Conservation (phyloP, 2,797 vertebrate genomes). For the Dallia pectoralis region DNA sequence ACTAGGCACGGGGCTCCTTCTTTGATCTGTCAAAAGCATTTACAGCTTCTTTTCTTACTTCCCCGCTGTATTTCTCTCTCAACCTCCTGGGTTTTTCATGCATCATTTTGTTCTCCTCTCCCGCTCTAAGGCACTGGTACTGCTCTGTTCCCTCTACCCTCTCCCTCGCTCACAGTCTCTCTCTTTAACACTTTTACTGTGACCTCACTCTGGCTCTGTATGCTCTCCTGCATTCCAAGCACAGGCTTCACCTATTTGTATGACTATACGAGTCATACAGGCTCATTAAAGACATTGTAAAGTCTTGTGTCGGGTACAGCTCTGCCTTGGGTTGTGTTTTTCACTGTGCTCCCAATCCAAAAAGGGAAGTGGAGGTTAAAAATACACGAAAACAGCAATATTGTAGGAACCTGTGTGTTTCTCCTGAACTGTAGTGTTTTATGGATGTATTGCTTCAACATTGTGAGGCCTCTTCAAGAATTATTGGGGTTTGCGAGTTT, state of each 20-base stretch:
- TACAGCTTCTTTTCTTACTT: neutral
- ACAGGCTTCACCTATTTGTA: neutral
- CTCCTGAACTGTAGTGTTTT: slow-evolving; percentile 10
- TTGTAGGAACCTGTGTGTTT: slow-evolving; percentile 10
- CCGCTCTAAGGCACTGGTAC: neutral
- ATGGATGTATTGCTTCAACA: neutral
- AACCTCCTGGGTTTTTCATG: neutral
- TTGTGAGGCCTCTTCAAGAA: too few species aligned
- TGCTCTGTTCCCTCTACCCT: slow-evolving; percentile 6
- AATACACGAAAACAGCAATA: slow-evolving; percentile 27
- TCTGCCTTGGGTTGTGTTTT: slow-evolving; percentile 28
- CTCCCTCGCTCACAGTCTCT: neutral
- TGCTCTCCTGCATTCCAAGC: neutral
- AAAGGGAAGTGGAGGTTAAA: slow-evolving; percentile 25
- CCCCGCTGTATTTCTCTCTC: neutral
- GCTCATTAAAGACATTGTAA: slow-evolving; percentile 42
- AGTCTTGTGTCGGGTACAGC: neutral
- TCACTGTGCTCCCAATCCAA: slow-evolving; percentile 29
- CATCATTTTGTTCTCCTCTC: neutral
- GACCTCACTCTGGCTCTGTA: too few species aligned
- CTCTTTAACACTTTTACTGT: too few species aligned
- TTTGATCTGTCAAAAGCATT: slow-evolving; percentile 8
- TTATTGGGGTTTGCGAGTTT: neutral
- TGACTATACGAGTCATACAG: slow-evolving; percentile 28
- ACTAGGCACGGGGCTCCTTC: neutral